Percentiles rank a stretch among this genome's conserved stretches.
phyloP scores from a whole-genome alignment of 2,113 vertebrate genomes.

The Trematocara macrostoma region DNA sequence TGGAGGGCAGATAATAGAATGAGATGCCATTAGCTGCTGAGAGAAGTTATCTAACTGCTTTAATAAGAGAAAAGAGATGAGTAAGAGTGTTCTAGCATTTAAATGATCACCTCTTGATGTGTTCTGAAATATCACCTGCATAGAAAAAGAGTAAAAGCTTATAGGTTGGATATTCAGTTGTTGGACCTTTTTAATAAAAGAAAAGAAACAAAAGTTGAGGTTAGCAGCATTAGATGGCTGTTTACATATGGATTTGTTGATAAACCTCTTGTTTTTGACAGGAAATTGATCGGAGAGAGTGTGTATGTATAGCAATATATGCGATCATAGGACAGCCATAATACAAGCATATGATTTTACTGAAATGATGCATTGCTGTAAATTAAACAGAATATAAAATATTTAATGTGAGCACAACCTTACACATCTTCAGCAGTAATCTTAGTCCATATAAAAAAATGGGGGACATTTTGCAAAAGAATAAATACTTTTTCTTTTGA shows the following conservation, averaged over 20 bases:
- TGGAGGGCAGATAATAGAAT: conserved; percentile 5
- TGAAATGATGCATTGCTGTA: not conserved
- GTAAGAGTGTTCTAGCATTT: not conserved
- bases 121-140: conserved; percentile 3
- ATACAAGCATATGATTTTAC: not conserved
- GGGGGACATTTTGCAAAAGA: not conserved
- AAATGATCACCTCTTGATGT: conserved; percentile 21
- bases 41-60: conserved; percentile 9
- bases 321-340: not conserved
- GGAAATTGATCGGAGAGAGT: not conserved
- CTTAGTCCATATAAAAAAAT: not conserved
- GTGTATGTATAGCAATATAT: not conserved
- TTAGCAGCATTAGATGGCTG: not conserved
- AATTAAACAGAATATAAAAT: not conserved
- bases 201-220: not conserved
- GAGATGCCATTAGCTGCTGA: conserved; percentile 18
- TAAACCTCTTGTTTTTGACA: not conserved
- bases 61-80: conserved; percentile 34
- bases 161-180: not conserved
- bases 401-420: not conserved
- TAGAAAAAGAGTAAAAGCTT: not conserved
- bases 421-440: not conserved
- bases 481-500: not conserved
- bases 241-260: not conserved
- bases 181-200: not conserved